These are phyloP conservation scores for Spizaetus ornatus DNA, from an alignment of 2,113 vertebrate genomes.

Conservation along the genomic window DNA sequence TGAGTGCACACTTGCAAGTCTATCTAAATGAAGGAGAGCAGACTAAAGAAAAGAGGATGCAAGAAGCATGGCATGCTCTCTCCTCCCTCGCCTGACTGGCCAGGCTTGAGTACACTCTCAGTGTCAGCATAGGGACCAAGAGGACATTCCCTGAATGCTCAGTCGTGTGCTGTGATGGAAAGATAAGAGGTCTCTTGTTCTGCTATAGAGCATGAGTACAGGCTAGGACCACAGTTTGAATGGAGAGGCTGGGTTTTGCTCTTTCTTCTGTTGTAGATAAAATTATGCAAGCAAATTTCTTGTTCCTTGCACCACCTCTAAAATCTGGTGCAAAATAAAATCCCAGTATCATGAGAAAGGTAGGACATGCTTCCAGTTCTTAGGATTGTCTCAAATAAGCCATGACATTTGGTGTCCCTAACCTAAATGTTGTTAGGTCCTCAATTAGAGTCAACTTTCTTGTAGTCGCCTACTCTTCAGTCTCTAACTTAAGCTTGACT, in stretches of 20 bases:
- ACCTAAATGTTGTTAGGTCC: not conserved
- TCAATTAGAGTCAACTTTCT: not conserved
- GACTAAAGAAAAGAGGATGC: not conserved
- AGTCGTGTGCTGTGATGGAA: not conserved
- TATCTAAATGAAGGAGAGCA: not conserved
- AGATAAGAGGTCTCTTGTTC: not conserved
- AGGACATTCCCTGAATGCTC: not conserved
- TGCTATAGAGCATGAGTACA: not conserved
- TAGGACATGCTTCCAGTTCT: not conserved
- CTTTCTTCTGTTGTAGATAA: not conserved
- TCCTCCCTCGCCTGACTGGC: not conserved
- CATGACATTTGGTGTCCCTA: not conserved
- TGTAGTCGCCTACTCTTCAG: accelerated
- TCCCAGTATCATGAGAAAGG: not conserved
- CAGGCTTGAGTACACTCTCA: not conserved
- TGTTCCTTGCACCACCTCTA: not conserved
- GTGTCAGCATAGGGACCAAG: not conserved
- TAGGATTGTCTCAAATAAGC: not conserved
- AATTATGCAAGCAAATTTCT: not conserved
- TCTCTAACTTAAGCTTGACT: not conserved
- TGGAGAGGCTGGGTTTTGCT: not conserved
- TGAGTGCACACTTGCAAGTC: not conserved
- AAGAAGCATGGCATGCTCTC: not conserved
- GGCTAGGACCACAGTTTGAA: not conserved
- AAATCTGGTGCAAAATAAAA: not conserved